phyloP scores from a whole-genome alignment of 2,888 invertebrate species.

The Conchocele bisecta region DNA sequence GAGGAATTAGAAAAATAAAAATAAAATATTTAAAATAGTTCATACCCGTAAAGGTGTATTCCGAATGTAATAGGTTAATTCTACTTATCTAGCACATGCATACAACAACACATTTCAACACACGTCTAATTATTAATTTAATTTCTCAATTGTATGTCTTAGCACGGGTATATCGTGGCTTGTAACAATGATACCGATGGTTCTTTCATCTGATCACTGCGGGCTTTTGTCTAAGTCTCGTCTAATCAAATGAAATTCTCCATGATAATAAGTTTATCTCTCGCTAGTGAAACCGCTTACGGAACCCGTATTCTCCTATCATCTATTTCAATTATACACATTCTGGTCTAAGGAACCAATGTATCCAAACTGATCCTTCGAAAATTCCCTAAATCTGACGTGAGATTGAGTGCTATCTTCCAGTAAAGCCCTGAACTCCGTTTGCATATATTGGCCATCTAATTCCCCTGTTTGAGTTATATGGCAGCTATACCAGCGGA shows the following conservation, averaged over 20 bases:
- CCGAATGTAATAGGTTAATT: no score
- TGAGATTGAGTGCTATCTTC: conserved; percentile 47
- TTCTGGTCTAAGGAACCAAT: conserved; percentile 43
- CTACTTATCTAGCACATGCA: no score
- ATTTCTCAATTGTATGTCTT: no score
- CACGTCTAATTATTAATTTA: no score
- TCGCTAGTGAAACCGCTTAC: not conserved
- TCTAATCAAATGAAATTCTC: conserved; percentile 12
- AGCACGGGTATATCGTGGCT: no score
- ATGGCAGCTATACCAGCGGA: conserved; percentile 55
- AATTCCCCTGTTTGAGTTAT: conserved; percentile 47
- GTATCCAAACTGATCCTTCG: conserved; percentile 41
- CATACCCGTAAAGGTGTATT: no score
- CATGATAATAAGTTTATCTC: conserved; percentile 9
- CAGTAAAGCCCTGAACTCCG: conserved; percentile 30
- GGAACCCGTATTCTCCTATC: conserved; percentile 19
- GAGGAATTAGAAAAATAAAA: no score
- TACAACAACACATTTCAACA: no score
- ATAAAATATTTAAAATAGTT: no score
- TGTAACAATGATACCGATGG: no score
- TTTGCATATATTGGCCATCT: conserved; percentile 57
- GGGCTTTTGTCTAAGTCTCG: conserved; percentile 9
- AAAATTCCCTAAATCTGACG: conserved; percentile 46
- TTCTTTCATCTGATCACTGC: no score
- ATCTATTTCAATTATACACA: conserved; percentile 60